Percentiles rank a stretch among this genome's conserved stretches.
Conservation (phyloP, 2,888 invertebrate species). For the Halocaridina rubra region DNA sequence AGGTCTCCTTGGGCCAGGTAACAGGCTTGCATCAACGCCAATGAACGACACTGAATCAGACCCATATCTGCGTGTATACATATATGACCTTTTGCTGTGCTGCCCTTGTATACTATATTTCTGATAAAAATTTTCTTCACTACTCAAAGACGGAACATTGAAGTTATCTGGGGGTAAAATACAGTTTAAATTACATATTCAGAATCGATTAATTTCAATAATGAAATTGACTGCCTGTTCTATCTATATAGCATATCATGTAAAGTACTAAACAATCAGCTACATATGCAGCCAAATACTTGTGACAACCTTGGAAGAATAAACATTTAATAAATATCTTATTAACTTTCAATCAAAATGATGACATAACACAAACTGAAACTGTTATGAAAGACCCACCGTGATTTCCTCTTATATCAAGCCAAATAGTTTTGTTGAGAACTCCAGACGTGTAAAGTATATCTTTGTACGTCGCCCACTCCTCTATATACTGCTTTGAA, state of each 20-base stretch:
- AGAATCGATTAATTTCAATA: no score
- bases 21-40: constrained; percentile 86
- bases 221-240: no score
- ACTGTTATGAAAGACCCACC: no score
- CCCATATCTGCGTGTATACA: constrained; percentile 74
- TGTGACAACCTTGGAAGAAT: no score
- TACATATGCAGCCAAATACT: no score
- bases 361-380: no score
- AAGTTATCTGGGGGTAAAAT: constrained; percentile 79
- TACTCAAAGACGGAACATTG: constrained; percentile 78
- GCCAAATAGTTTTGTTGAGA: constrained; percentile 79
- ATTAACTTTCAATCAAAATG: no score
- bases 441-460: constrained; percentile 78
- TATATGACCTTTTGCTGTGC: constrained; percentile 79
- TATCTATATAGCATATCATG: no score
- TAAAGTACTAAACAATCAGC: no score
- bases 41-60: constrained; percentile 82
- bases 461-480: constrained; percentile 84
- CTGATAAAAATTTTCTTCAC: constrained; percentile 80
- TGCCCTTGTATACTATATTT: constrained; percentile 84
- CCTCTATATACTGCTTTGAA: constrained; percentile 82
- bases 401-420: constrained; percentile 93
- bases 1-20: constrained; percentile 86
- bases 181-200: no score
- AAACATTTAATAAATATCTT: no score